Evolutionary conservation across 2,113 vertebrate genomes (phyloP).

Genomic region (Numida meleagris): DNA sequence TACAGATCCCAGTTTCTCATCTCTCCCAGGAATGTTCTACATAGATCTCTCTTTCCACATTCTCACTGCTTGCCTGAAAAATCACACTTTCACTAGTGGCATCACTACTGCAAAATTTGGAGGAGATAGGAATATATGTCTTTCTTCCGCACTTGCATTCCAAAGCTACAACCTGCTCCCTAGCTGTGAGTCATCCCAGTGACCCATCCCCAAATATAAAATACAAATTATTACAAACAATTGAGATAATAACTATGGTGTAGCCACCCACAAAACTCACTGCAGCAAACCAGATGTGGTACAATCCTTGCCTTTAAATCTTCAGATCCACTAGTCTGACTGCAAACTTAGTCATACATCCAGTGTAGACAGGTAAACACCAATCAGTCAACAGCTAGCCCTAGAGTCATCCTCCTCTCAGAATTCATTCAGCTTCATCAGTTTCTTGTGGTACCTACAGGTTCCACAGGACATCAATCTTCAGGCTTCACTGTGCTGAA

Average conservation of each 20-base stretch:
- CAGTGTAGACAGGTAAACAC: background rate
- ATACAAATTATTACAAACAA: background rate
- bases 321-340: background rate
- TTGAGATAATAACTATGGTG: background rate
- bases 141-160: background rate
- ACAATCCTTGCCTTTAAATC: background rate
- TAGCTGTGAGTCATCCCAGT: background rate
- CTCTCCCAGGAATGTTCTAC: background rate
- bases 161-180: background rate
- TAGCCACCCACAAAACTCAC: background rate
- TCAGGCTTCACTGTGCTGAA: background rate
- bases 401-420: background rate
- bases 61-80: background rate
- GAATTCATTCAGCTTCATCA: background rate
- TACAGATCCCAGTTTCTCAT: background rate
- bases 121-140: background rate
- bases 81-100: background rate
- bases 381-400: background rate
- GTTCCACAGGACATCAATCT: rapidly evolving
- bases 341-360: background rate
- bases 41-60: background rate
- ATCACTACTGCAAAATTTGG: background rate
- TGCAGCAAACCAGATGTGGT: background rate
- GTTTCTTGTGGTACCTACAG: background rate
- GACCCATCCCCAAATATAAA: background rate